Evolutionary conservation across 1,140 invertebrate species (phyloP), one percentile per base, ranked within the genome.

Genomic region (Rhopalosiphum padi): DNA sequence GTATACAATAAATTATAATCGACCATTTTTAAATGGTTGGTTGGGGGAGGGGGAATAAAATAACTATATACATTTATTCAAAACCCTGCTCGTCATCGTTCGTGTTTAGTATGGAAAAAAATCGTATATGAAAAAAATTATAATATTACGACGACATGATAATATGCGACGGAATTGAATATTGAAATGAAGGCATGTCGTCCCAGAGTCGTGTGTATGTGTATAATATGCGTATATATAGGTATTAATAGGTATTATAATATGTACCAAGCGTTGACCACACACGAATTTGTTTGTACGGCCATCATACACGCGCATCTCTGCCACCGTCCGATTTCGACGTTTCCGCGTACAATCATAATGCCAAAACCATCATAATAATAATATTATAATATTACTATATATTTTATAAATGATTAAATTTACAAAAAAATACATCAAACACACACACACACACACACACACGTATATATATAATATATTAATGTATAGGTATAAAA

Each of bases 251-350:
- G 8, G 21, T 77, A 15, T 41, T 41, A 15, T 77, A 15, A n/a
- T 30, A 21, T 85, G 37, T 85, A 9, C 18, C 22, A 22, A 3
- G 25, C 25, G 85, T 86, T 88, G 87, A 89, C 87, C 87, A 55
- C 87, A 89, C 51, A 89, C 87, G 48, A 53, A 89, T 89, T 55
- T 89, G 35, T 89, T 89, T 48, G 23, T 85, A 22, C 11, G 43
- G 8, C 1, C 41, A n/a, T 46, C 41, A 48, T 46, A 87, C 30
- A 7, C 4, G 37, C 11, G 15, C 60, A 18, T 77, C 60, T 77
- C 60, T 15, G 30, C 3, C 83, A 25, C 43, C 35, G 35, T 83
- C 21, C 22, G 22, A 83, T 83, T 77, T 35, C 15, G 60, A n/a
- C 21, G 5, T 82, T 37, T n/a, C 7, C 21, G 22, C 18, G 6